Evolutionary conservation across 2,797 vertebrate species (phyloP), one percentile per base, ranked within the genome.

Genomic region (Champsocephalus gunnari): DNA sequence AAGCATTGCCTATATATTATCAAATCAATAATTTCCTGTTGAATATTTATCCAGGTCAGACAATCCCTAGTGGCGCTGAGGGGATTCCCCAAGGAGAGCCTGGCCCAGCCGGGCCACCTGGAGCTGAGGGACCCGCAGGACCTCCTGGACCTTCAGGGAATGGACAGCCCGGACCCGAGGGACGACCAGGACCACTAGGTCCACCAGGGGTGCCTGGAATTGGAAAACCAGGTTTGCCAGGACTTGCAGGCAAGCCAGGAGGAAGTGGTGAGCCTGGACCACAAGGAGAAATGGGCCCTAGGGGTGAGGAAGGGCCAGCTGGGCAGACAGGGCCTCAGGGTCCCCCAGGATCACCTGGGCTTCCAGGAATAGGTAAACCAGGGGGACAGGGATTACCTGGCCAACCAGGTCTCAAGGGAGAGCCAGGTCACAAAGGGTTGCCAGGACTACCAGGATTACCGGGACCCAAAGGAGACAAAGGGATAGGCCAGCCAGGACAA

Each of bases 391-490:
- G 98, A 80, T 87, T 97, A 77, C 96, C 97, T 83, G 98, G 98
- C 44, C 96, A 96, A 70, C 96, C 94, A 1, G 98, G 98, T 19
- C 73, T 85, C 0, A 98, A 96, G 92, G 98, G 96, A 13, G 97
- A 99, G 63, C 95, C 96, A n/a, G 98, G 98, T 50, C 95, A 96
- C 90, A 99, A 98, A 92, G 98, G 98, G 32, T 93, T 93, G 3
- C 96, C 97, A 4, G 98, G 98, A 77, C 92, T 93, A 45, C 96
- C 96, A 0, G 98, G 98, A 44, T 94, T 98, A 66, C 95, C 93
- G 13, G 98, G 98, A 41, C 96, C 96, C 11, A 99, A 99, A 94
- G 98, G 98, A 68, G 97, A 99, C 66, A 98, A 97, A 85, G 98
- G 98, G 0, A 89, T 97, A 0, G 97, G 98, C 10, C 94, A 94